Evolutionary conservation across 1,140 invertebrate species (phyloP).

Genomic region (Xylocopa sonorina): DNA sequence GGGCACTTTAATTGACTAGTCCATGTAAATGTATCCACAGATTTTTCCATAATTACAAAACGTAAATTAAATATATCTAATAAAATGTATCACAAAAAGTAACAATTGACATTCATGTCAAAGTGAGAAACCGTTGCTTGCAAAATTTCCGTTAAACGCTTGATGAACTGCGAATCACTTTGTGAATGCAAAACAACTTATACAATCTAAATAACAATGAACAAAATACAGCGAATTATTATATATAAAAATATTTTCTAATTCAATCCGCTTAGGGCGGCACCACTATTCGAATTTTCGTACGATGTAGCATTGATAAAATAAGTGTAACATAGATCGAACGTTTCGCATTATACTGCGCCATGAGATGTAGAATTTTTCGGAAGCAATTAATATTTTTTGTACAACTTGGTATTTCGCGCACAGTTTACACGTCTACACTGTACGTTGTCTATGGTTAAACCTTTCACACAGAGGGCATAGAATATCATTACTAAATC

Average conservation of each 20-base stretch:
- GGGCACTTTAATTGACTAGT: constrained; percentile 42
- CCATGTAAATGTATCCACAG: constrained; percentile 48
- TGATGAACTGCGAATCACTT: background rate
- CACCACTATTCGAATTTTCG: background rate
- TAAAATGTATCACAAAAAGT: background rate
- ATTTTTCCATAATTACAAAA: constrained; percentile 34
- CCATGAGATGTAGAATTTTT: too few species aligned
- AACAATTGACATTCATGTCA: background rate
- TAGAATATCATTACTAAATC: constrained; percentile 7
- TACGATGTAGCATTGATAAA: background rate
- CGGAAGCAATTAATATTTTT: too few species aligned
- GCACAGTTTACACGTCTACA: too few species aligned
- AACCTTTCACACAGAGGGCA: background rate
- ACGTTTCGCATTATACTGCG: too few species aligned
- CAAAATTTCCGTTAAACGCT: background rate
- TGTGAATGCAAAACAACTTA: background rate
- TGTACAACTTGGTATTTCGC: too few species aligned
- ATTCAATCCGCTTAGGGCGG: constrained; percentile 9
- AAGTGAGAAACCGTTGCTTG: background rate
- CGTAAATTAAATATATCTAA: background rate
- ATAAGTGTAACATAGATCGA: background rate
- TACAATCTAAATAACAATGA: background rate
- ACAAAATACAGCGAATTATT: background rate
- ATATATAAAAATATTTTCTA: background rate
- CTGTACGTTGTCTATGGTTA: too few species aligned